Conservation (phyloP, 37 sponge, comb jelly and placozoan genomes). For the Petrosia ficiformis region DNA sequence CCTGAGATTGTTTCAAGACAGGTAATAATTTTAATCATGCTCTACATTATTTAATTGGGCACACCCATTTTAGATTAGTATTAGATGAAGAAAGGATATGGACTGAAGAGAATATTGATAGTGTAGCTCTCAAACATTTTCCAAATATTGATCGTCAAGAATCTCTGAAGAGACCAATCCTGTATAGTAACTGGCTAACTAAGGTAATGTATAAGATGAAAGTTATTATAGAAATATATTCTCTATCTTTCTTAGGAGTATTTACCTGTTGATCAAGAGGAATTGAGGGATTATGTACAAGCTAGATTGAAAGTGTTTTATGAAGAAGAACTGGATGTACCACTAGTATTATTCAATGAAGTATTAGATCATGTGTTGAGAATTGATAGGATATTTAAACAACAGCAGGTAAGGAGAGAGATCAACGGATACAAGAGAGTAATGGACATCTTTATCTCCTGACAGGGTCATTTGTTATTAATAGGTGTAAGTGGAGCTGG, state of each 20-base stretch:
- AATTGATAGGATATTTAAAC: conserved; percentile 96
- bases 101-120: conserved; percentile 92
- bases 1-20: conserved; percentile 92
- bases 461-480: conserved; percentile 88
- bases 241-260: no score
- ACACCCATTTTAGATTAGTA: conserved; percentile 48
- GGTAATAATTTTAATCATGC: conserved; percentile 17
- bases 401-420: conserved; percentile 71
- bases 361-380: conserved; percentile 96
- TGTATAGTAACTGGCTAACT: conserved; percentile 95
- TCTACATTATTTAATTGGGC: neutral
- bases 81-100: conserved; percentile 90
- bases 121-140: conserved; percentile 87
- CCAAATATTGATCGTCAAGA: conserved; percentile 78
- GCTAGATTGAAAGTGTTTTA: conserved; percentile 96
- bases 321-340: conserved; percentile 97
- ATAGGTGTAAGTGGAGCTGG: conserved; percentile 98
- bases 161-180: conserved; percentile 87
- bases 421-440: no score
- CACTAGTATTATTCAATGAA: conserved; percentile 94
- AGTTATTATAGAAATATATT: no score
- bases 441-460: neutral
- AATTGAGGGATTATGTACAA: conserved; percentile 92
- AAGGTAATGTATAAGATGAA: no score
- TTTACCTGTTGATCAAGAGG: conserved; percentile 88